A percentile compares a stretch with the other conserved stretches of the same genome.
phyloP scores from a whole-genome alignment of 2,888 invertebrate genomes.

The Monoplex corrugatus region DNA sequence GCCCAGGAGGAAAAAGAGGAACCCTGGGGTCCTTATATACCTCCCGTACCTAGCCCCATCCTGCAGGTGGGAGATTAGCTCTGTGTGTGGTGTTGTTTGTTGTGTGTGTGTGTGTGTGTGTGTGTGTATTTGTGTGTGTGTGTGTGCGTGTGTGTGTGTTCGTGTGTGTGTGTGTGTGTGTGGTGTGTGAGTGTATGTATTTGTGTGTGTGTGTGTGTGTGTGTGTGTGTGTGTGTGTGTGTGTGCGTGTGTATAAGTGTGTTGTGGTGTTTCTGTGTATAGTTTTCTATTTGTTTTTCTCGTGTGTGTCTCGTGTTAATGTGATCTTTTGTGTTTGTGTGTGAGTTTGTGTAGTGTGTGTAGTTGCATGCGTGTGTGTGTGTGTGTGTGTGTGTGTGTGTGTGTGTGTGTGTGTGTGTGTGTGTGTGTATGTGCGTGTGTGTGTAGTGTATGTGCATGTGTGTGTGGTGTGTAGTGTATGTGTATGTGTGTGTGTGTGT shows the following conservation, averaged over 20 bases:
- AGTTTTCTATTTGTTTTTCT: no score
- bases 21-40: constrained; percentile 52
- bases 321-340: no score
- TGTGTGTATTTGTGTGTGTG: background rate
- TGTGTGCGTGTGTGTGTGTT: background rate
- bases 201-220: background rate
- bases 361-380: no score
- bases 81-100: background rate
- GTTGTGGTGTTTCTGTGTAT: background rate
- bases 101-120: background rate
- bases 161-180: background rate
- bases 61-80: constrained; percentile 23
- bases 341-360: no score
- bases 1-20: constrained; percentile 8
- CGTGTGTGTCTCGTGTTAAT: no score
- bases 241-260: background rate
- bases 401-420: no score
- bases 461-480: no score
- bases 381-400: no score
- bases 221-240: constrained; percentile 5
- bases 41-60: constrained; percentile 51
- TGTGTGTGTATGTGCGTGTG: no score
- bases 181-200: background rate
- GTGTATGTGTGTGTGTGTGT: no score
- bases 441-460: no score